Evolutionary conservation across 2,888 invertebrate genomes (phyloP).

Genomic region (Calameuta pallipes): DNA sequence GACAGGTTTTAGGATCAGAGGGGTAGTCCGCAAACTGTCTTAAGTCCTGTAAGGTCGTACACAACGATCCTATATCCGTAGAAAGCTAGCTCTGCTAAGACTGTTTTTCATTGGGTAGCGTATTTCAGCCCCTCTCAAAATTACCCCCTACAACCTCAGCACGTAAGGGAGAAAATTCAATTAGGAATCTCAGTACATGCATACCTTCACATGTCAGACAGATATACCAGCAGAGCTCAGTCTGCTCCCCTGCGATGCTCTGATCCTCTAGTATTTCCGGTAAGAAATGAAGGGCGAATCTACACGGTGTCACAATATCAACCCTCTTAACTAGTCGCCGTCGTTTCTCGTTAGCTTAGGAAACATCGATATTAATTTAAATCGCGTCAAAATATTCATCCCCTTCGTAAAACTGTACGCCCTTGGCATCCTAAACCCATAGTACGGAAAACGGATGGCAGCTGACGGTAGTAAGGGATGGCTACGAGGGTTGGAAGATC

Average conservation of each 20-base stretch:
- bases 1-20: not conserved
- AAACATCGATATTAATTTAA: too few relatives aligned
- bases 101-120: not conserved
- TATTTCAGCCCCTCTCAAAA: not conserved
- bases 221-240: too few relatives aligned
- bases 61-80: not conserved
- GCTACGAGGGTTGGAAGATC: not conserved
- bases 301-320: too few relatives aligned
- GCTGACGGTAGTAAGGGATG: not conserved
- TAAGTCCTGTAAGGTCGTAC: not conserved
- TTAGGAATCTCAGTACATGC: too few relatives aligned
- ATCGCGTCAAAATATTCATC: not conserved
- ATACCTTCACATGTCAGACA: too few relatives aligned
- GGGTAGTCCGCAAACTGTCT: not conserved
- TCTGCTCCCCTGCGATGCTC: too few relatives aligned
- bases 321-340: too few relatives aligned
- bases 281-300: too few relatives aligned
- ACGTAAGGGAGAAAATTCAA: too few relatives aligned
- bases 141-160: too few relatives aligned
- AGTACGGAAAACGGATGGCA: not conserved
- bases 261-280: too few relatives aligned
- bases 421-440: not conserved
- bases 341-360: too few relatives aligned
- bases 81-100: not conserved
- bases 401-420: not conserved